Base-by-base conservation (phyloP, 2,797 vertebrate genomes). In the Tapirus indicus region DNA sequence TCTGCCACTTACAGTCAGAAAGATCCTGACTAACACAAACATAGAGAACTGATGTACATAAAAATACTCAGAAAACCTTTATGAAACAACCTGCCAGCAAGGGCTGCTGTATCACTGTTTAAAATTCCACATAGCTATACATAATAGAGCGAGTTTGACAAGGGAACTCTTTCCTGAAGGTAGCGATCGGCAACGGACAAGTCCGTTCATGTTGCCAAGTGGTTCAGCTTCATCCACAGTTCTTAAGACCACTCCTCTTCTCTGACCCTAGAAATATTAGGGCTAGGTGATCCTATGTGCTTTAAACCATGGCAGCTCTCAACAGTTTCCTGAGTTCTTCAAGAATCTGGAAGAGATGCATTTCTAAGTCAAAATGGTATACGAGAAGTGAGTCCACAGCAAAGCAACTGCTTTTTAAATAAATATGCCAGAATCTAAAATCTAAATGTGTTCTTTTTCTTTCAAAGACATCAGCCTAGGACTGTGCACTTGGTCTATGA, bases 401-500 rank as follows among this genome's bases (percentile, higher is more conserved):
- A 88, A 97, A 91, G 44, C 23, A 86, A 79, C 13, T 69, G 16
- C 78, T 85, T 96, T 91, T 84, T 49, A 88, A 87, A 74, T 86
- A 77, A 82, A 32, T 85, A 77, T 35, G 7, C 11, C 56, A 84
- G 58, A 69, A 21, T 13, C 23, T 83, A 79, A 89, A 93, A 14
- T 29, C 60, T 54, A 90, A 79, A 66, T 64, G 44, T 56, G 74
- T 44, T 49, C 17, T 87, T 95, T 88, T 38, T 49, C 91, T 54
- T 88, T 88, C 66, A 72, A 88, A 93, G 41, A 14, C 32, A 35
- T 91, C 44, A 49, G 25, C 71, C 64, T 47, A 54, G 47, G 49
- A 69, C 71, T 77, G 4, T 29, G 18, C 25, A 14, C 54, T 86
- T 62, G 20, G 14, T 83, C 64, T 38, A 9, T 5, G 80, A 92